Conservation (phyloP, 2,797 vertebrate species). For the Lacerta agilis region DNA sequence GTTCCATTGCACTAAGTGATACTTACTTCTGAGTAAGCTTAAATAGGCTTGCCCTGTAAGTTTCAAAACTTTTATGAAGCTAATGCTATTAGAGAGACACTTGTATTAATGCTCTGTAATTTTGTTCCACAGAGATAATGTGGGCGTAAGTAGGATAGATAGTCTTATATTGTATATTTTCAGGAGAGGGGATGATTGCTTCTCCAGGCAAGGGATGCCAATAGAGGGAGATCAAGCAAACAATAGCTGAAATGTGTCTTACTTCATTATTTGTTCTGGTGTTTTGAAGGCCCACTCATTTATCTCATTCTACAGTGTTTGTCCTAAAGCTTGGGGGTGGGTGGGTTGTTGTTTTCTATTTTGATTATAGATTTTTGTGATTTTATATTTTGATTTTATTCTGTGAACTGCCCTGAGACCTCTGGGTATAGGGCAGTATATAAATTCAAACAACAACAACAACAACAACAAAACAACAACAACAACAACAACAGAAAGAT, state of each 20-base stretch:
- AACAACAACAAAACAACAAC: no score
- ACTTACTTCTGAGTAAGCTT: not conserved
- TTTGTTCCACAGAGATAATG: not conserved
- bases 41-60: not conserved
- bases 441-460: no score
- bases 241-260: not conserved
- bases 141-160: not conserved
- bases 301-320: slow-evolving; percentile 22
- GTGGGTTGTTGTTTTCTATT: not conserved
- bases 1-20: not conserved
- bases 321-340: not conserved
- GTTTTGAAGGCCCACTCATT: not conserved
- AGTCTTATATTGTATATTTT: not conserved
- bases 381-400: no score
- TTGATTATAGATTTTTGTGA: no score
- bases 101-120: not conserved
- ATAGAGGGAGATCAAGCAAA: not conserved
- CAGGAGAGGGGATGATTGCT: not conserved
- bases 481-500: not conserved
- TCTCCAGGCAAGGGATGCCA: not conserved
- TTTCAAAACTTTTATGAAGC: not conserved
- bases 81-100: not conserved
- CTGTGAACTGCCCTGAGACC: no score
- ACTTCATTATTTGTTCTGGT: not conserved
- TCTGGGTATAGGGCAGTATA: no score